Evolutionary conservation across 2,888 invertebrate genomes (phyloP).

Genomic region (Amorpha juglandis): DNA sequence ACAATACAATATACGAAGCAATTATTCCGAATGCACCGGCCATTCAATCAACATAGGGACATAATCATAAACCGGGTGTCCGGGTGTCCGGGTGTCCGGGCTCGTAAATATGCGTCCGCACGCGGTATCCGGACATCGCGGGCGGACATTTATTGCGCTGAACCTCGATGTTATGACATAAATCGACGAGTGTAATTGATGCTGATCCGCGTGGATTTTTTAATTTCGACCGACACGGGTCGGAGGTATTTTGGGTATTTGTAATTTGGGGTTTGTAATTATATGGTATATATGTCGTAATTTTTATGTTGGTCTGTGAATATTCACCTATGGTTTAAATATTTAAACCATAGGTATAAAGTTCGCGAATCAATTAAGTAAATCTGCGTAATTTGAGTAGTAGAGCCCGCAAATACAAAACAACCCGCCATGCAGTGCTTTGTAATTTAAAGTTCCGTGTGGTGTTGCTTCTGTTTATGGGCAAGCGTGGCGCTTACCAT

Average conservation of each 20-base stretch:
- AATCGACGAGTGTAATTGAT: slow-evolving; percentile 72
- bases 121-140: slow-evolving; percentile 37
- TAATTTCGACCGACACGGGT: slow-evolving; percentile 23
- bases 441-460: too few species aligned
- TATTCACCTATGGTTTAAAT: too few species aligned
- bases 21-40: slow-evolving; percentile 52
- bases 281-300: too few species aligned
- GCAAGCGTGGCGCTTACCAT: too few species aligned
- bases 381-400: too few species aligned
- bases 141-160: slow-evolving; percentile 65
- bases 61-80: slow-evolving; percentile 73
- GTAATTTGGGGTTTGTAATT: not conserved
- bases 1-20: slow-evolving; percentile 18
- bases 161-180: slow-evolving; percentile 69
- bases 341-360: too few species aligned
- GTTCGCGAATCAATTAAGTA: too few species aligned
- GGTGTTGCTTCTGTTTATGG: too few species aligned
- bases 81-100: slow-evolving; percentile 47
- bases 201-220: slow-evolving; percentile 51
- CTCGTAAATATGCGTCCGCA: slow-evolving; percentile 71
- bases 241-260: not conserved
- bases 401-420: too few species aligned
- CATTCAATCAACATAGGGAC: slow-evolving; percentile 80
- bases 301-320: too few species aligned
- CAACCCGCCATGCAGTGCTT: too few species aligned